A percentile compares a stretch with the other conserved stretches of the same genome.
Evolutionary conservation across 2,797 vertebrate genomes (phyloP).

Genomic region (Pteronotus mesoamericanus): DNA sequence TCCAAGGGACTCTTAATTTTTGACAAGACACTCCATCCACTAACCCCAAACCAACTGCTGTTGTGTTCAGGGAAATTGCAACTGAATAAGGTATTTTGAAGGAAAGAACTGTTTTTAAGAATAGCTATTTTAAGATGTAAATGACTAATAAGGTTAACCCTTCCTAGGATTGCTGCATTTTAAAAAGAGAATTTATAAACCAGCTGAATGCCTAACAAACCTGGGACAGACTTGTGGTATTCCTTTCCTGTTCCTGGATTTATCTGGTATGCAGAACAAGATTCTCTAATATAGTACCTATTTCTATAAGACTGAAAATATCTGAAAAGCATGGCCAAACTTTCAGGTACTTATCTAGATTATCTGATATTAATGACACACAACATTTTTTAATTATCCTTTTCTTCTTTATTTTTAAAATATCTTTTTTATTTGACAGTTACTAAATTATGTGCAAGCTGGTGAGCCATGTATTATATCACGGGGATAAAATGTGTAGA

Average conservation of each 20-base stretch:
- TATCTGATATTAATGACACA: not conserved
- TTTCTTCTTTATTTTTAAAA: constrained; percentile 13
- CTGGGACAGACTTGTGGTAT: not conserved
- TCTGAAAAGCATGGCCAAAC: not conserved
- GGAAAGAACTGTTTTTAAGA: constrained; percentile 14
- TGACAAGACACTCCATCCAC: not conserved
- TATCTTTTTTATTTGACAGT: not conserved
- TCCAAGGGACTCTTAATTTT: not conserved
- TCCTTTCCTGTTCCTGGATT: not conserved
- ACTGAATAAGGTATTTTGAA: not conserved
- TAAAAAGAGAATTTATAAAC: not conserved
- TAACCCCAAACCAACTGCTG: not conserved
- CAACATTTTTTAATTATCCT: not conserved
- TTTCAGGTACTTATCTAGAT: not conserved
- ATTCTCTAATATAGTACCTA: not conserved
- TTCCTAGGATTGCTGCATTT: not conserved
- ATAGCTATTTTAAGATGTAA: not conserved
- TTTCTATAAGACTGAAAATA: not conserved
- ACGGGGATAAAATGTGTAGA: not conserved
- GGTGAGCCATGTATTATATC: not conserved
- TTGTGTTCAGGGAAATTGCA: not conserved
- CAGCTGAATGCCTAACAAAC: not conserved
- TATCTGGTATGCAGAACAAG: not conserved
- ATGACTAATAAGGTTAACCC: not conserved
- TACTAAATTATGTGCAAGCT: not conserved